These are phyloP conservation scores for Progne subis DNA, from an alignment of 2,113 vertebrate genomes.

Conservation along the genomic window DNA sequence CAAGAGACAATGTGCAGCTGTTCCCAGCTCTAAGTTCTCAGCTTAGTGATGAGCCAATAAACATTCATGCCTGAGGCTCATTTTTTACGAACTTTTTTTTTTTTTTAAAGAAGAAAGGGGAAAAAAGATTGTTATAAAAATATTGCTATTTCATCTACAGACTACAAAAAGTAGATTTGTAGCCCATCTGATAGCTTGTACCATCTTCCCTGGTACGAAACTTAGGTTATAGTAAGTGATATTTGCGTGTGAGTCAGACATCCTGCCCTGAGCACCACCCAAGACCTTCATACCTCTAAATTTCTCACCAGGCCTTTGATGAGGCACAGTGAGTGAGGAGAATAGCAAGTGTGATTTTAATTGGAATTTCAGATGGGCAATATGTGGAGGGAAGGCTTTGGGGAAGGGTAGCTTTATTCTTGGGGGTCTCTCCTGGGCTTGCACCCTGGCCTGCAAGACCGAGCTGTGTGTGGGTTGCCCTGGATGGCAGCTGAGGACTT, in stretches of 20 bases:
- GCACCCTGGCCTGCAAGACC: not conserved
- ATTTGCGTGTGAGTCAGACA: not conserved
- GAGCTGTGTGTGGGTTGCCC: not conserved
- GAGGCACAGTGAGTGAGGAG: not conserved
- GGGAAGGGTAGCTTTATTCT: not conserved
- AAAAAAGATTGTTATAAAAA: not conserved
- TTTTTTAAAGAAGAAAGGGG: not conserved
- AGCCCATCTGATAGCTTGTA: not conserved
- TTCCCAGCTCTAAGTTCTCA: not conserved
- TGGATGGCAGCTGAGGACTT: not conserved
- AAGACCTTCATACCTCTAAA: not conserved
- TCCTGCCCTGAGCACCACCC: not conserved
- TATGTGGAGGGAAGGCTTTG: not conserved
- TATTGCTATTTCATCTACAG: not conserved
- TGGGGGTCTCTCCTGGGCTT: not conserved
- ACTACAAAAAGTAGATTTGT: not conserved
- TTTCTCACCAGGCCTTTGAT: not conserved
- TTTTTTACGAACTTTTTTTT: no score
- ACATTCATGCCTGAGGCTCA: not conserved
- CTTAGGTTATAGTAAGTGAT: not conserved
- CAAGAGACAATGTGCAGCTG: not conserved
- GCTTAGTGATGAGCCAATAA: not conserved
- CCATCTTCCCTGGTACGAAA: not conserved
- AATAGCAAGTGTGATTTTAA: not conserved
- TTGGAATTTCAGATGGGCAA: not conserved